A percentile compares a stretch with the other conserved stretches of the same genome.
These are phyloP conservation scores for Metopolophium dirhodum DNA, from an alignment of 1,140 invertebrate species.

Conservation along the genomic window DNA sequence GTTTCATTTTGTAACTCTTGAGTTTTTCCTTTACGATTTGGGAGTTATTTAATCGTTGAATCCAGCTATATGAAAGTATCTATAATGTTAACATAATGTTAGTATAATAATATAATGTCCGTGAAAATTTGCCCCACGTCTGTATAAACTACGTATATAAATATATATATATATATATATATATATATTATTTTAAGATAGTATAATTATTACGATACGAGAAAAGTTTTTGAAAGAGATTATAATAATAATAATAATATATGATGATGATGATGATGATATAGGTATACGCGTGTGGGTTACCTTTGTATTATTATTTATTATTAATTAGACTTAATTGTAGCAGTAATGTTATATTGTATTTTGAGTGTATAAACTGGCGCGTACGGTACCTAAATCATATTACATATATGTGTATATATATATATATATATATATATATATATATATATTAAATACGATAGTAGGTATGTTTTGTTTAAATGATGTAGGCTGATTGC, in stretches of 20 bases:
- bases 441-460: background rate
- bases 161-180: background rate
- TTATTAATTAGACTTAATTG: conserved; percentile 45
- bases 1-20: conserved; percentile 25
- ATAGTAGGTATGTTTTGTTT: background rate
- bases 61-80: background rate
- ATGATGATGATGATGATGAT: background rate
- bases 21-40: conserved; percentile 36
- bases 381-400: conserved; percentile 40
- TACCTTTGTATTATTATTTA: conserved; percentile 45
- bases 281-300: background rate
- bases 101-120: background rate
- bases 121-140: background rate
- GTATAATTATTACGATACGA: background rate
- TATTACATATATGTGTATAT: background rate
- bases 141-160: background rate
- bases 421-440: no score
- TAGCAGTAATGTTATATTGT: conserved; percentile 7
- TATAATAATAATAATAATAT: conserved; percentile 1
- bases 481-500: conserved; percentile 12
- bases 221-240: background rate
- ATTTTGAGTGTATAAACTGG: conserved; percentile 6
- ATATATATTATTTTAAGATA: conserved; percentile 7
- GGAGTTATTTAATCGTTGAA: conserved; percentile 45
- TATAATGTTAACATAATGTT: conserved; percentile 10